Base-by-base conservation (phyloP, 1,140 invertebrate species). In the Leptonema lineaticorne region DNA sequence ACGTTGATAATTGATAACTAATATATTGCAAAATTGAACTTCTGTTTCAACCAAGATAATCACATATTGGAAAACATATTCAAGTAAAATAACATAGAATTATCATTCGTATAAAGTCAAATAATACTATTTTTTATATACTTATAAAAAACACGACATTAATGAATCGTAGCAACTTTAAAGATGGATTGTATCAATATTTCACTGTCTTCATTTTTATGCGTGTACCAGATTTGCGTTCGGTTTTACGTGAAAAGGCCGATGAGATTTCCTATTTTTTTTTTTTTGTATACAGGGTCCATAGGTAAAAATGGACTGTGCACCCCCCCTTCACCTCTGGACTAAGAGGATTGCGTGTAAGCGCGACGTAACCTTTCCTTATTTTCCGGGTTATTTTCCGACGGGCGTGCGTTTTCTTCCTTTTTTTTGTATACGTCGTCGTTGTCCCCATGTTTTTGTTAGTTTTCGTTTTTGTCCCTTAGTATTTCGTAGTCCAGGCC, bases 191-290 rank as follows among this genome's bases (percentile, higher is more conserved):
- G 48, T 29, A 20, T 20, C 28, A 28, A 66, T 66, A 57, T 66
- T 66, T 66, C 62, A 63, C 62, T 63, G 62, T 63, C 62, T 63
- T 63, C 45, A 66, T 66, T 66, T 66, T 66, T 66, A 50, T 41
- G 16, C 57, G 57, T n/a, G n/a, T n/a, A 57, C 48, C 63, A 53
- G 63, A 66, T 66, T 66, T 66, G 63, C 63, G 37, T 50, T 48
- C 53, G 46, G 63, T 57, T 66, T 29, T 48, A 50, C 48, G 37
- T 41, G 9, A 16, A n/a, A 41, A 41, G 37, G 37, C 16, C 37
- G 37, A 3, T 16, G 2, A 27, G 14, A 26, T 58, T 58, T 29
- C 11, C 56, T 7, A 26, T 58, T 58, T 29, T 11, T 26, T 7
- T 58, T 58, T 27, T 27, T 58, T 22, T 26, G 30, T 24, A 20